Base-by-base conservation (phyloP, 1,140 invertebrate species). In the Latrodectus geometricus region DNA sequence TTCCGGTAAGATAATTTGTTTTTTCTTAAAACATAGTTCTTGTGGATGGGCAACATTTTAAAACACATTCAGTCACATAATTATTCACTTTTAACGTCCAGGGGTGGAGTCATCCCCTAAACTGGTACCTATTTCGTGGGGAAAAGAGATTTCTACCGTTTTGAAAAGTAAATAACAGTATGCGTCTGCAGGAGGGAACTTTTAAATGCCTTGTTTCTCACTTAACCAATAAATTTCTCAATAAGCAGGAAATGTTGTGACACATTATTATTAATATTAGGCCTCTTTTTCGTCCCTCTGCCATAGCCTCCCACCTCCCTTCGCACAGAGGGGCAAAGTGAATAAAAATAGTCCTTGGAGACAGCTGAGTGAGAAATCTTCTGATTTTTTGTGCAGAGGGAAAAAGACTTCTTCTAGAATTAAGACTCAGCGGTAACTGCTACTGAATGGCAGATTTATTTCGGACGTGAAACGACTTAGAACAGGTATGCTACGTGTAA, bases 171-270 rank as follows among this genome's bases (percentile, higher is more conserved):
- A 80, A 80, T 80, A 80, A 80, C 66, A 69, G 78, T 35, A 50
- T 20, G 21, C 49, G 48, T 65, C 65, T 56, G n/a, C 52, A 20
- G 66, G 52, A 80, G 78, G 15, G 54, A 54, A 21, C 61, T 49
- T 82, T 23, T 72, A 50, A 82, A 80, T 80, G 78, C 66, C 66
- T 80, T 80, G 78, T 80, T 80, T n/a, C 79, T 48, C 79, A 73
- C 79, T 20, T 48, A 50, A n/a, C 79, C 20, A 48, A 73, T 82
- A 82, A 82, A 82, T 82, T 82, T 80, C 66, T 70, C 50, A 82
- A 82, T 82, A 61, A 73, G 69, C 52, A 48, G 68, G 69, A 82
- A 82, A 54, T 82, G 79, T 82, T 82, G 23, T 82, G 79, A 82
- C 79, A 82, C 50, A 70, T 80, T 70, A 80, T 80, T 70, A 80